phyloP scores from a whole-genome alignment of 2,888 invertebrate genomes.

The Cryptosula pallasiana region DNA sequence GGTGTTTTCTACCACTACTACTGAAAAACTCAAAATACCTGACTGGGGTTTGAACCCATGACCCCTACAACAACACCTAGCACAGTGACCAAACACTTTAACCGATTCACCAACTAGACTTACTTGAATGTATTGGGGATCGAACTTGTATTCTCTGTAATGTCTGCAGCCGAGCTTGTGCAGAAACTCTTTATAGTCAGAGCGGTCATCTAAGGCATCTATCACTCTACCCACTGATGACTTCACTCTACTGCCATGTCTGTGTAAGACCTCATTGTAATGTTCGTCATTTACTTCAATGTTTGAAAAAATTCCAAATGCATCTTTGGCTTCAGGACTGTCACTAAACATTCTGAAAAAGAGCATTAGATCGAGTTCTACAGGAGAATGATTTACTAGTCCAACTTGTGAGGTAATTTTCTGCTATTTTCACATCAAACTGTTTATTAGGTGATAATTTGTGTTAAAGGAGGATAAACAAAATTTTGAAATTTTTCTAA shows the following conservation, averaged over 20 bases:
- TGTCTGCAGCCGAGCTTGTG: constrained; percentile 7
- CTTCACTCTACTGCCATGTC: constrained; percentile 22
- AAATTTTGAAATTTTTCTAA: too few relatives aligned
- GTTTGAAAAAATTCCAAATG: constrained; percentile 1
- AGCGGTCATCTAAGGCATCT: neutral
- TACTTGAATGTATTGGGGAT: constrained; percentile 13
- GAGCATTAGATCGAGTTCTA: too few relatives aligned
- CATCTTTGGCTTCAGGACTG: constrained; percentile 10
- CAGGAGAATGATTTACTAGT: too few relatives aligned
- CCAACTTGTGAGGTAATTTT: too few relatives aligned
- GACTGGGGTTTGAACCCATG: too few relatives aligned
- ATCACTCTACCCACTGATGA: neutral
- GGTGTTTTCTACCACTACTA: too few relatives aligned
- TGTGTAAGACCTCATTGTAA: constrained; percentile 24
- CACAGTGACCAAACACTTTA: neutral
- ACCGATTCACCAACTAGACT: too few relatives aligned
- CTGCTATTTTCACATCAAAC: too few relatives aligned
- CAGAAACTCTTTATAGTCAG: neutral
- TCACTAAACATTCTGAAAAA: constrained; percentile 20
- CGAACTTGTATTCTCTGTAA: constrained; percentile 22
- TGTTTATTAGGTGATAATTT: too few relatives aligned
- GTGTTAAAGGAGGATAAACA: too few relatives aligned
- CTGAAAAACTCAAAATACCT: too few relatives aligned
- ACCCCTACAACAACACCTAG: too few relatives aligned
- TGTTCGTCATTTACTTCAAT: constrained; percentile 8